phyloP scores from a whole-genome alignment of 2,888 invertebrate genomes.

The Neoaliturus tenellus region DNA sequence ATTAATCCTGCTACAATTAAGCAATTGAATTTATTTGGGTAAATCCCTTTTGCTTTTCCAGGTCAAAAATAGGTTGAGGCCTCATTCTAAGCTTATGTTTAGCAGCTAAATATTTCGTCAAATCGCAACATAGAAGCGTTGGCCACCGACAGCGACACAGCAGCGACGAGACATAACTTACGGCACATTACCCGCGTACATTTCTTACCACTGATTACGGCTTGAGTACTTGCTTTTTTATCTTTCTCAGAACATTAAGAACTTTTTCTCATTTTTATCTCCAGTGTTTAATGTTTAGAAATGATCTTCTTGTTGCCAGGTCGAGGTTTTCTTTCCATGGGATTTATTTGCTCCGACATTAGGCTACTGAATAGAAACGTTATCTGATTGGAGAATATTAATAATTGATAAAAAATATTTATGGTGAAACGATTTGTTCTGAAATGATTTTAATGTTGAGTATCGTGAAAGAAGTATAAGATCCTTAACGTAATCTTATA shows the following conservation, averaged over 20 bases:
- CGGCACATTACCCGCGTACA: conserved; percentile 5
- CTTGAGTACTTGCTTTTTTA: conserved; percentile 25
- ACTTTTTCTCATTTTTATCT: conserved; percentile 11
- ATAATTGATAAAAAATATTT: too few relatives aligned
- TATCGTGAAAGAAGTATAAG: too few relatives aligned
- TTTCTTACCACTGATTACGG: conserved; percentile 33
- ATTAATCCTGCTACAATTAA: too few relatives aligned
- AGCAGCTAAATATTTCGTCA: not conserved
- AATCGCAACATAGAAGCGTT: not conserved
- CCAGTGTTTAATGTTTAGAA: conserved; percentile 27
- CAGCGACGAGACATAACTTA: not conserved
- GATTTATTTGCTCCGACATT: not conserved
- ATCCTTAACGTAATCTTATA: too few relatives aligned
- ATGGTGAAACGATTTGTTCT: too few relatives aligned
- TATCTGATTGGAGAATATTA: too few relatives aligned
- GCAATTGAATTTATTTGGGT: too few relatives aligned
- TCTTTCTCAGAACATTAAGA: conserved; percentile 35
- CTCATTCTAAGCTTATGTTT: too few relatives aligned
- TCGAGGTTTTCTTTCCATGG: not conserved
- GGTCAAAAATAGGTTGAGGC: too few relatives aligned
- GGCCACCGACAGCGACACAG: not conserved
- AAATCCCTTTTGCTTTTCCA: too few relatives aligned
- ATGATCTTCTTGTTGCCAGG: not conserved
- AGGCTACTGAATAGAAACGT: too few relatives aligned
- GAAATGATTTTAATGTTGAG: too few relatives aligned